Evolutionary conservation across 2,888 invertebrate genomes (phyloP), one percentile per base, ranked within the genome.

Genomic region (Paralinhomoeus sp.): DNA sequence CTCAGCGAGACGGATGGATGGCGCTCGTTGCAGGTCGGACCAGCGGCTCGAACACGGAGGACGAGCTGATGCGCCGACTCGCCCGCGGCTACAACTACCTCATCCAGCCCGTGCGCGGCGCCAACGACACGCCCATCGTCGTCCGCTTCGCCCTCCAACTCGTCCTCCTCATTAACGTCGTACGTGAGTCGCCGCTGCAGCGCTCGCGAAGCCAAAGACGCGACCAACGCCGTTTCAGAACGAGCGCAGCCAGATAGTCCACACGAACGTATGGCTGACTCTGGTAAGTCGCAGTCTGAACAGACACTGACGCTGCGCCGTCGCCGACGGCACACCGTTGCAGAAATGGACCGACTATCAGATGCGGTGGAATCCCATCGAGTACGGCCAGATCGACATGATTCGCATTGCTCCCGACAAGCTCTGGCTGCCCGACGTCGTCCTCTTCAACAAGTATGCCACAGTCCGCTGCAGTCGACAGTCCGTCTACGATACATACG

Each of bases 371-470:
- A 54, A 60, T 42, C 61, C 61, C 7, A 47, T 49, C 18, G 54
- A 61, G 40, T 62, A 62, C 47, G 61, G 56, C 1, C 56, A 54
- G 33, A 56, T 61, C 23, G 51, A 53, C 23, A 51, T 55, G 36
- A 62, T 68, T 35, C 53, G 68, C 27, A 63, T 69, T 18, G 55
- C 62, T 20, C 64, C 67, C 0, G 64, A 67, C 43, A 64, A 65
- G 48, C 61, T 64, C 21, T 68, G 68, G 67, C 49, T 59, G n/a
- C 58, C 60, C 1, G 61, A 61, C 47, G 57, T 61, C 41, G 61
- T 61, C 9, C 50, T 61, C 5, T 61, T 61, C 51, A 61, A 69
- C 53, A 69, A 67, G 66, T 66, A 49, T 51, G 85, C 87, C 15
- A 46, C 3, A 3, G 13, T 39, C 21, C 36, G n/a, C n/a, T n/a